Percentiles rank a stretch among this genome's conserved stretches.
These are phyloP conservation scores for Melanotaenia parkinsoni DNA, from an alignment of 2,797 vertebrate genomes.

Conservation along the genomic window DNA sequence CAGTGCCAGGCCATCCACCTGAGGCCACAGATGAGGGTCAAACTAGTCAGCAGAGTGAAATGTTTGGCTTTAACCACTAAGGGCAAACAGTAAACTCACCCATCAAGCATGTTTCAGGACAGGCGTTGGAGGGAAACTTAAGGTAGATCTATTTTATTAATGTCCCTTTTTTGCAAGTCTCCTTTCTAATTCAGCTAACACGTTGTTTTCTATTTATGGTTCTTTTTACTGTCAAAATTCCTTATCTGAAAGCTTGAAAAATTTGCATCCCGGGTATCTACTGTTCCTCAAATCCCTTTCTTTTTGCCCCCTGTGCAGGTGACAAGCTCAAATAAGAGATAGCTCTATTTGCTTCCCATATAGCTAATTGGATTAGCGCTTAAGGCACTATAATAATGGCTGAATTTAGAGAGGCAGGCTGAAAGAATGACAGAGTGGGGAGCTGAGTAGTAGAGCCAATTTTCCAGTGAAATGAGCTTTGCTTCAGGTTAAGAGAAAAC, in stretches of 20 bases:
- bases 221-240: conserved; percentile 49
- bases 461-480: conserved; percentile 83
- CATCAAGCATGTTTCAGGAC: conserved; percentile 9
- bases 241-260: conserved; percentile 34
- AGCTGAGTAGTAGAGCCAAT: conserved; percentile 73
- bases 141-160: conserved; percentile 20
- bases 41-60: conserved; percentile 35
- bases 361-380: conserved; percentile 82
- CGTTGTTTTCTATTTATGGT: conserved; percentile 51
- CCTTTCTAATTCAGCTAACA: conserved; percentile 37
- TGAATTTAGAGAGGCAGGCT: conserved; percentile 73
- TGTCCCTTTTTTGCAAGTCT: conserved; percentile 16
- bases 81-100: conserved; percentile 23
- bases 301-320: conserved; percentile 61
- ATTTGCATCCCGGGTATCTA: conserved; percentile 53
- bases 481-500: conserved; percentile 76
- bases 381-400: conserved; percentile 73
- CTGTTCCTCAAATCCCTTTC: conserved; percentile 49
- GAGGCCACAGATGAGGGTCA: conserved; percentile 53
- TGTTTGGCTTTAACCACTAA: conserved; percentile 59
- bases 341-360: conserved; percentile 78
- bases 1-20: conserved; percentile 50
- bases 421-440: conserved; percentile 66
- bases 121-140: background rate
- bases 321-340: conserved; percentile 78